Percentiles rank a stretch among this genome's conserved stretches.
Conservation (phyloP, 2,113 vertebrate species). For the Tyto alba region DNA sequence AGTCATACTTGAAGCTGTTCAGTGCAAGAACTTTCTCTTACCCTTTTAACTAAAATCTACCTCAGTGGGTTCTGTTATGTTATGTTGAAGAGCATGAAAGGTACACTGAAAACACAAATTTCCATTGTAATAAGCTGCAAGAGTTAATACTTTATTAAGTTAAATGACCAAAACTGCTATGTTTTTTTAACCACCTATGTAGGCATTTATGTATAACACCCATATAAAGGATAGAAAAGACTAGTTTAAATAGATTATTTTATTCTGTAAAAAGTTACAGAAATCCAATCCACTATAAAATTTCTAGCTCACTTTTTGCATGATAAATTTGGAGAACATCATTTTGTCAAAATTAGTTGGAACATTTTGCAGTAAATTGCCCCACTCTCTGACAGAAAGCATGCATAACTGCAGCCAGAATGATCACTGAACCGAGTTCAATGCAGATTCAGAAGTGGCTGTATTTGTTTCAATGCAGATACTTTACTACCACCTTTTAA, state of each 20-base stretch:
- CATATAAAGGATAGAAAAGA: neutral
- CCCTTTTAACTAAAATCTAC: neutral
- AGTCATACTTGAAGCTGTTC: neutral
- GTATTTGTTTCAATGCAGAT: neutral
- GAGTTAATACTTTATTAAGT: neutral
- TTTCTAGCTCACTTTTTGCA: neutral
- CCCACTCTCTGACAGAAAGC: neutral
- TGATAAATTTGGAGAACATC: neutral
- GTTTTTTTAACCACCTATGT: neutral
- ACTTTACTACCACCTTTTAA: neutral
- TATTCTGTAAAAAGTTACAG: neutral
- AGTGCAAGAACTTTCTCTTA: neutral
- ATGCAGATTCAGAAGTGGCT: neutral
- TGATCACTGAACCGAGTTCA: neutral
- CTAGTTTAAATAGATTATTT: neutral
- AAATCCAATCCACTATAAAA: neutral
- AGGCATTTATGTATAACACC: neutral
- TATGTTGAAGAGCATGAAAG: neutral
- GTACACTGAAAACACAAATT: neutral
- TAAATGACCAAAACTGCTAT: neutral
- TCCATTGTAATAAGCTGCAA: neutral
- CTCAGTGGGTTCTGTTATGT: neutral
- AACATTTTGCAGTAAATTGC: neutral
- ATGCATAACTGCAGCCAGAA: neutral
- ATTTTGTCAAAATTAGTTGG: neutral